Evolutionary conservation across 2,888 invertebrate species (phyloP).

Genomic region (Caenorhabditis wallacei): DNA sequence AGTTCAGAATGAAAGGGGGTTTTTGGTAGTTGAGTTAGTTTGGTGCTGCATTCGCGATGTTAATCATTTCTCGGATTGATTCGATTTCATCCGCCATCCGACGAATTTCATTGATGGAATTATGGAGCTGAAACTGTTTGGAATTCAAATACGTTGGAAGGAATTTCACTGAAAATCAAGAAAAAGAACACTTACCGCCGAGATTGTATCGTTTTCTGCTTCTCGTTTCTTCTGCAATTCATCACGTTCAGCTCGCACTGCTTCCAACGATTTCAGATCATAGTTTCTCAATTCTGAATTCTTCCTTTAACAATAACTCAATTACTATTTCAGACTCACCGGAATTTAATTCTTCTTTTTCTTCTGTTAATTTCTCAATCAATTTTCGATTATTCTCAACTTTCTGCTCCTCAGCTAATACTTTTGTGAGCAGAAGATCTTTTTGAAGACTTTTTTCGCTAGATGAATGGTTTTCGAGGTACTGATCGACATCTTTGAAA

Average conservation of each 20-base stretch:
- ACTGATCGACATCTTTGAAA: constrained; percentile 30
- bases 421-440: constrained; percentile 29
- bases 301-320: neutral
- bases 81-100: constrained; percentile 6
- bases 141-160: neutral
- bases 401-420: constrained; percentile 35
- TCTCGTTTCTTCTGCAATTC: constrained; percentile 21
- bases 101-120: constrained; percentile 2
- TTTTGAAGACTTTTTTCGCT: neutral
- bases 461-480: constrained; percentile 23
- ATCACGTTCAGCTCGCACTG: constrained; percentile 14
- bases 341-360: constrained; percentile 18
- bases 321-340: constrained; percentile 22
- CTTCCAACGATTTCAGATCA: constrained; percentile 17
- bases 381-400: constrained; percentile 34
- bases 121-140: constrained; percentile 21
- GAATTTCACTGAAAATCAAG: neutral
- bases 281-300: neutral
- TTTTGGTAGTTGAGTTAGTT: neutral
- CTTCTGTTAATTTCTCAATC: neutral
- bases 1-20: neutral
- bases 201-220: neutral
- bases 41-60: neutral
- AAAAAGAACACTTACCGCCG: neutral
- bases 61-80: neutral